A percentile compares a stretch with the other conserved stretches of the same genome.
These are phyloP conservation scores for Poecilia velifera DNA, from an alignment of 2,797 vertebrate genomes.

Conservation along the genomic window DNA sequence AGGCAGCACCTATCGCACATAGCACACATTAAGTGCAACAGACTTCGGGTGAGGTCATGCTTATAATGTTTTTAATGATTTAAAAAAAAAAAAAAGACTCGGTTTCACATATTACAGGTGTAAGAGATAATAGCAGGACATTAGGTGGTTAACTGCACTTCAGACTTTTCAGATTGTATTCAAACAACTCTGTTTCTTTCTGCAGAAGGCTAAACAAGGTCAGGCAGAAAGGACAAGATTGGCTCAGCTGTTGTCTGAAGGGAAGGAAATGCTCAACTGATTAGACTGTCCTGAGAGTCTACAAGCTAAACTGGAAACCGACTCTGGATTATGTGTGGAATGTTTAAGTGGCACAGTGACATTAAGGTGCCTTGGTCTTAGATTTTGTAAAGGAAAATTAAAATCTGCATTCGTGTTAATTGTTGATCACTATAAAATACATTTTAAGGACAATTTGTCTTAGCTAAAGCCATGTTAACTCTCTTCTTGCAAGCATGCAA, in stretches of 20 bases:
- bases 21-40: neutral
- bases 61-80: neutral
- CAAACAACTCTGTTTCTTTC: conserved; percentile 17
- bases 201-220: conserved; percentile 35
- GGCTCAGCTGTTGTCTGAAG: conserved; percentile 13
- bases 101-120: neutral
- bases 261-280: conserved; percentile 16
- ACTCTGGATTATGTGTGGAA: neutral
- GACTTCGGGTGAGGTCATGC: neutral
- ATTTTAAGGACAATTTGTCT: too few species aligned
- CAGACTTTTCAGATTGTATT: conserved; percentile 1
- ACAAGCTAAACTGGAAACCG: conserved; percentile 5
- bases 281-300: conserved; percentile 2
- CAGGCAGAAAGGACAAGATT: conserved; percentile 6
- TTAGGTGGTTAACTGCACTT: conserved; percentile 6
- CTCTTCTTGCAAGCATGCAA: neutral
- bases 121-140: neutral
- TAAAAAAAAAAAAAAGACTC: neutral
- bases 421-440: neutral
- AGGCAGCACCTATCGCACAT: conserved; percentile 32
- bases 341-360: conserved; percentile 3
- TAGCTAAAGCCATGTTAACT: neutral
- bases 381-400: conserved; percentile 7
- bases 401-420: neutral
- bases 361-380: conserved; percentile 16